A percentile compares a stretch with the other conserved stretches of the same genome.
Evolutionary conservation across 2,888 invertebrate species (phyloP).

Genomic region (Athalia circularis): DNA sequence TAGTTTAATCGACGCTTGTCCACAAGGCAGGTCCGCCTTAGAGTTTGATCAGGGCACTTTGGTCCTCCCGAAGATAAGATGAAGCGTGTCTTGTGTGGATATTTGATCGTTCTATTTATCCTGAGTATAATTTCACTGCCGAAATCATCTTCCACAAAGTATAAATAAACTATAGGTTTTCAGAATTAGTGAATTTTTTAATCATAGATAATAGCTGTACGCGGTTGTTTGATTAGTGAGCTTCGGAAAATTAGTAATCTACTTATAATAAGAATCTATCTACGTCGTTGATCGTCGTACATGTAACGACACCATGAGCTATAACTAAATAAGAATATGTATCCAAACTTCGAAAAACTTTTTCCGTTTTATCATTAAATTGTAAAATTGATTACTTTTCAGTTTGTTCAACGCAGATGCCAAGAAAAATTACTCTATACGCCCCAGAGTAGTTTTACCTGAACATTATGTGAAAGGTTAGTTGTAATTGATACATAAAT

Average conservation of each 20-base stretch:
- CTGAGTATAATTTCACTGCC: slow-evolving; percentile 52
- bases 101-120: slow-evolving; percentile 54
- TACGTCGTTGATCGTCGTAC: no score
- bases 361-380: neutral
- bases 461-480: slow-evolving; percentile 87
- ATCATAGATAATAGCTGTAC: neutral
- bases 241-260: neutral
- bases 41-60: slow-evolving; percentile 23
- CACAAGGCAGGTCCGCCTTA: neutral
- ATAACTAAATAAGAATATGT: no score
- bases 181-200: neutral
- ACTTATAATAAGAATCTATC: neutral
- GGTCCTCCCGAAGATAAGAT: slow-evolving; percentile 60
- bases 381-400: slow-evolving; percentile 23
- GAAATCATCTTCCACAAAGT: slow-evolving; percentile 60
- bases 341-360: neutral
- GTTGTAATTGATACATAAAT: slow-evolving; percentile 31
- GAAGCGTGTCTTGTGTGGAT: slow-evolving; percentile 58
- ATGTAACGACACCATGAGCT: no score
- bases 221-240: neutral
- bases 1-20: slow-evolving; percentile 63
- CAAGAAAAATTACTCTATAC: slow-evolving; percentile 74
- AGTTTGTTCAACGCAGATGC: slow-evolving; percentile 57
- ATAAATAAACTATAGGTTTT: slow-evolving; percentile 36
- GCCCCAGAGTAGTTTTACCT: slow-evolving; percentile 82